phyloP scores from a whole-genome alignment of 2,797 vertebrate genomes.

The Hemitrygon akajei region DNA sequence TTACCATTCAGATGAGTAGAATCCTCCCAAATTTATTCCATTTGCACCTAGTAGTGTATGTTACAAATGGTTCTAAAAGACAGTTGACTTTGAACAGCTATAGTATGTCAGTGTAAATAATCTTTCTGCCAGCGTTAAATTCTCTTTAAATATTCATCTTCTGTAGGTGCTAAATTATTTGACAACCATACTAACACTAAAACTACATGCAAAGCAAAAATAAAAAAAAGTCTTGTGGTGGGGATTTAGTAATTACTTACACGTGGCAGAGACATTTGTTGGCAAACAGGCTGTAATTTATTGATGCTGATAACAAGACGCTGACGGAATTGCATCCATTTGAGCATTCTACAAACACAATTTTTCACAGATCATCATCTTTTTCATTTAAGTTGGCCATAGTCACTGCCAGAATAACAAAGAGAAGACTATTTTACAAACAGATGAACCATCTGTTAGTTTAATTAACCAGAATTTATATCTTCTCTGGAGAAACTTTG shows the following conservation, averaged over 20 bases:
- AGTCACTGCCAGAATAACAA: neutral
- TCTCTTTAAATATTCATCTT: neutral
- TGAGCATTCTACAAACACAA: neutral
- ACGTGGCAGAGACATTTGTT: neutral
- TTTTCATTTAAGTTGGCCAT: neutral
- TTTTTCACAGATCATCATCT: neutral
- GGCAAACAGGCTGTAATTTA: neutral
- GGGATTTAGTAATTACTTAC: constrained; percentile 7
- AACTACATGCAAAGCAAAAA: constrained; percentile 17
- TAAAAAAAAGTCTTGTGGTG: neutral
- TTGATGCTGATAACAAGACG: neutral
- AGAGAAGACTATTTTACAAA: neutral
- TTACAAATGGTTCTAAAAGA: neutral
- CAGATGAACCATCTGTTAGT: neutral
- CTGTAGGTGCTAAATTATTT: constrained; percentile 5
- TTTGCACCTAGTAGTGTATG: neutral
- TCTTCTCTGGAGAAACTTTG: neutral
- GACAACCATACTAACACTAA: neutral
- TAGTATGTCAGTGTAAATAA: neutral
- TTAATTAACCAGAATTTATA: neutral
- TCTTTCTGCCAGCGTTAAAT: neutral
- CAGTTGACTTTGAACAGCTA: neutral
- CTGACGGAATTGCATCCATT: neutral
- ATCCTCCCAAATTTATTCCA: neutral
- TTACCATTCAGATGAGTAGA: neutral